Base-by-base conservation (phyloP, 1,140 invertebrate genomes). In the Ips typographus region DNA sequence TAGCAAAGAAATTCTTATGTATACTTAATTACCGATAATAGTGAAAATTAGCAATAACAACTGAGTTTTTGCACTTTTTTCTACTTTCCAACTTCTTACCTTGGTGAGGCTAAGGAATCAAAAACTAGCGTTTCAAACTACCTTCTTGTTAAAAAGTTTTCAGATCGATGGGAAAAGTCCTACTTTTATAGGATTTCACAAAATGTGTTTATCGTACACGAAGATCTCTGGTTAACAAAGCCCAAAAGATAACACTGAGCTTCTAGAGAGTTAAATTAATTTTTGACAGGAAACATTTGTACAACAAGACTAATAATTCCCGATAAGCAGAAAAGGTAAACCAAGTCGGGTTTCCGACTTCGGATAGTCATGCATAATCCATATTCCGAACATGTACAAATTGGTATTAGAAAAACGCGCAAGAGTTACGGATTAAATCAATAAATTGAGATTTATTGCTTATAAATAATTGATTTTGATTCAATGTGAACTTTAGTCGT, bases 281-380 rank as follows among this genome's bases (percentile, higher is more conserved):
- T 56, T 56, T 56, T 38, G 53, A 39, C 22, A 36, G 53, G 53
- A 6, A 36, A 7, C 53, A 56, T 56, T 56, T 56, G 53, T 56
- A 56, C 8, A 56, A 56, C 53, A 56, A 6, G 53, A 36, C 53
- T 56, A 65, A 55, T 65, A 42, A 41, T 65, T 52, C 49, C 51
- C 7, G 44, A 22, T 22, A 8, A 8, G 44, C 22, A 22, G 22
- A 22, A 8, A 6, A 49, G 44, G 3, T 49, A 49, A 49, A 1
- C 3, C 44, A 1, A 49, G 44, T 6, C 1, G 44, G 22, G 43
- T 44, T 8, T 2, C 44, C 44, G 44, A 49, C 22, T 49, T 49
- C 44, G 6, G 44, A 8, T 22, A 49, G 44, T 49, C 22, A 49
- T 49, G 44, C 7, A 49, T 49, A 49, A 49, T 49, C 44, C 44